Conservation (phyloP, 2,113 vertebrate genomes). For the Danio rerio region DNA sequence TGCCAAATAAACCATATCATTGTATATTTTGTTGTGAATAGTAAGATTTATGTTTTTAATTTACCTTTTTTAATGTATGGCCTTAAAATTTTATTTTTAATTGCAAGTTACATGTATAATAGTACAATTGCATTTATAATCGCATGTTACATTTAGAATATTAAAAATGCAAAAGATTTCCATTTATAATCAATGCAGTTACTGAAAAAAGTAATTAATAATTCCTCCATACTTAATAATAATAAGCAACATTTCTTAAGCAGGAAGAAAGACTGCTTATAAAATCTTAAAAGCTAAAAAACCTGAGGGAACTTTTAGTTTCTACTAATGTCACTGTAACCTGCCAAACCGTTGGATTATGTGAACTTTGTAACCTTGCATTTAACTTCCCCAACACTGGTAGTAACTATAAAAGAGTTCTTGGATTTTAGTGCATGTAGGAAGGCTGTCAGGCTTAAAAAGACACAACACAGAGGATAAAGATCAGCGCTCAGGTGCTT, state of each 20-base stretch:
- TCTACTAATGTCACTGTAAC: background rate
- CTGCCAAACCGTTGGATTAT: background rate
- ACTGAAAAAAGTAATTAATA: no score
- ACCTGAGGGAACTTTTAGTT: background rate
- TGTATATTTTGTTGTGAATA: no score
- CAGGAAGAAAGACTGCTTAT: background rate
- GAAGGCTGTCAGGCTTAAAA: background rate
- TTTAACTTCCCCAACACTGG: background rate
- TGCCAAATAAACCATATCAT: background rate
- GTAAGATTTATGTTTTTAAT: no score
- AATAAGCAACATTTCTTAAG: no score
- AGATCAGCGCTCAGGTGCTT: background rate
- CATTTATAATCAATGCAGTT: no score
- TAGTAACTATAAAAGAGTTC: background rate
- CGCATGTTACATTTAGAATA: no score
- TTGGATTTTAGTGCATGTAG: background rate
- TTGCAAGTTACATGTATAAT: no score
- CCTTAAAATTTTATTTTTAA: no score
- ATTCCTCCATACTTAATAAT: no score
- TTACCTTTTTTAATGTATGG: no score
- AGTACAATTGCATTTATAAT: no score
- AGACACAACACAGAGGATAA: background rate
- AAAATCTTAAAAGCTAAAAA: background rate
- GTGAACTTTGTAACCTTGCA: background rate
- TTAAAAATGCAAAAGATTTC: no score